Percentiles rank a stretch among this genome's conserved stretches.
These are phyloP conservation scores for Cyanoramphus novaezelandiae DNA, from an alignment of 2,113 vertebrate genomes.

Conservation along the genomic window DNA sequence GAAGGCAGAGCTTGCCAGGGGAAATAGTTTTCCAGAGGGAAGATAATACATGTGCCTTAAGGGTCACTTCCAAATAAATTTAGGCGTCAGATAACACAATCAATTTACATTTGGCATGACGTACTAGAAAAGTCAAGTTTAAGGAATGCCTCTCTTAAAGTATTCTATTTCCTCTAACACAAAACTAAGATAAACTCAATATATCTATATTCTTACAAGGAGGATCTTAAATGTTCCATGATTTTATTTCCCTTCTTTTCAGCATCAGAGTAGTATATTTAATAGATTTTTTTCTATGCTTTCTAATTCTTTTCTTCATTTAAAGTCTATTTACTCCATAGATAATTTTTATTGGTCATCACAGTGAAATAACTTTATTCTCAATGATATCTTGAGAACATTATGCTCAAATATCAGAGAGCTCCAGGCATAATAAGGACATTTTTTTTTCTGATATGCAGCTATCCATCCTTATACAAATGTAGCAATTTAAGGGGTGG, in stretches of 20 bases:
- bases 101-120: background rate
- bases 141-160: background rate
- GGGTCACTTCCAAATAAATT: background rate
- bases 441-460: constrained; percentile 46
- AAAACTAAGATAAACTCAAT: background rate
- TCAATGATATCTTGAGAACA: constrained; percentile 8
- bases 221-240: background rate
- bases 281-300: background rate
- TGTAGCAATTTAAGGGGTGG: constrained; percentile 53
- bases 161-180: background rate
- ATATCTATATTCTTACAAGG: background rate
- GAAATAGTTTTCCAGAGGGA: background rate
- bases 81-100: background rate
- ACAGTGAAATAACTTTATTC: constrained; percentile 31
- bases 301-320: background rate
- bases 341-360: background rate
- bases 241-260: accelerated
- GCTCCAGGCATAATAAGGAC: background rate
- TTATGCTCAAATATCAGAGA: constrained; percentile 56
- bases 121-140: background rate
- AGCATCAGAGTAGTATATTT: background rate
- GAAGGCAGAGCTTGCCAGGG: background rate
- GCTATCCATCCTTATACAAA: constrained; percentile 66
- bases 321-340: background rate
- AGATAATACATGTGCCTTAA: background rate